Percentiles rank a stretch among this genome's conserved stretches.
Conservation (phyloP, 2,888 invertebrate genomes). For the Coecobrya sp. region DNA sequence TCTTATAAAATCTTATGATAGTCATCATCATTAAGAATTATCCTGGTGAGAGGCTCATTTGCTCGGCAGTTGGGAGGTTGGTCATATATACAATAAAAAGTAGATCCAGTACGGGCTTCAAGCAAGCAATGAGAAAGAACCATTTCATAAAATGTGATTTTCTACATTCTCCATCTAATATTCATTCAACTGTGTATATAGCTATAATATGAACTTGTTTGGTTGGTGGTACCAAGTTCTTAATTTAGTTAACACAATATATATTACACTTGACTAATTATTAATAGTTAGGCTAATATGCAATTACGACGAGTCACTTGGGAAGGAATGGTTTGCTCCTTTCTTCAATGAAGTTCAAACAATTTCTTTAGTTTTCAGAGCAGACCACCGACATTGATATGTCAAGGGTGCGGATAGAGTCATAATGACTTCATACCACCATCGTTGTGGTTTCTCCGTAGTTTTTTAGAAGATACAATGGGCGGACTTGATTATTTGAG, state of each 20-base stretch:
- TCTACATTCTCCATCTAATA: too few relatives aligned
- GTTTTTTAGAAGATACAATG: neutral
- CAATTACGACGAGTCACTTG: constrained; percentile 4
- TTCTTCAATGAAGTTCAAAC: neutral
- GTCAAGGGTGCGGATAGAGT: constrained; percentile 36
- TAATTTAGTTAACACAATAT: constrained; percentile 56
- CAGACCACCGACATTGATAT: constrained; percentile 46
- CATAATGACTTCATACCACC: constrained; percentile 31
- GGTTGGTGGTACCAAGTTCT: constrained; percentile 15
- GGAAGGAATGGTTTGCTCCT: neutral
- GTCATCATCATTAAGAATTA: constrained; percentile 59
- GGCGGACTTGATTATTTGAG: constrained; percentile 21
- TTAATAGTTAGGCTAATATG: constrained; percentile 35
- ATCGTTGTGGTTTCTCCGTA: neutral
- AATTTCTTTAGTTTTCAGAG: neutral
- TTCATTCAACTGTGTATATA: neutral
- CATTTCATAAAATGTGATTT: neutral
- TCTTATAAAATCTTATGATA: constrained; percentile 4
- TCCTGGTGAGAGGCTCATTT: constrained; percentile 81
- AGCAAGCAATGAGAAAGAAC: constrained; percentile 7
- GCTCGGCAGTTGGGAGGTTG: constrained; percentile 43
- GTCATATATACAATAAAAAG: constrained; percentile 18
- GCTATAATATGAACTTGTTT: constrained; percentile 40
- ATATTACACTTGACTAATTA: constrained; percentile 37
- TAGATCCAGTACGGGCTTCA: constrained; percentile 51